These are phyloP conservation scores for Belgica antarctica DNA, from an alignment of 2,888 invertebrate species.

Conservation along the genomic window DNA sequence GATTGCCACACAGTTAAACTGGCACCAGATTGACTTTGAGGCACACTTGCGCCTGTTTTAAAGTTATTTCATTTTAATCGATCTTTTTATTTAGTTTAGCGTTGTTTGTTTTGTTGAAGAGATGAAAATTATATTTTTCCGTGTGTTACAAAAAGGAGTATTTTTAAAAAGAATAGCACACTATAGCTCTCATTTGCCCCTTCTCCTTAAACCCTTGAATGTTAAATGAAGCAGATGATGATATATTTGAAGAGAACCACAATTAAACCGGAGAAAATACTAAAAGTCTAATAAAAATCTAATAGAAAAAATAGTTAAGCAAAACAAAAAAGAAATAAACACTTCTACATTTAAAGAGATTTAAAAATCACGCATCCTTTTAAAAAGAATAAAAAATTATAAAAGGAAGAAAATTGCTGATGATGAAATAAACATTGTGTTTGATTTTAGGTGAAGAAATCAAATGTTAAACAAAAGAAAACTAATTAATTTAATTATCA, in stretches of 20 bases:
- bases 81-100: conserved; percentile 14
- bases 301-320: conserved; percentile 8
- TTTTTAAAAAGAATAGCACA: conserved; percentile 1
- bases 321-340: background rate
- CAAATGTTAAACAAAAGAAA: no score
- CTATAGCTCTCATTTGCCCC: no score
- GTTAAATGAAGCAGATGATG: background rate
- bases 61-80: conserved; percentile 18
- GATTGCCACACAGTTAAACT: no score
- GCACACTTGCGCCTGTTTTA: no score
- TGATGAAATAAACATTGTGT: background rate
- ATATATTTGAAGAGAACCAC: background rate
- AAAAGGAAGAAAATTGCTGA: background rate
- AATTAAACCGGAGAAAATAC: conserved; percentile 1
- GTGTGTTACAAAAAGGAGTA: background rate
- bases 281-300: background rate
- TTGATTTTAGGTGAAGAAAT: background rate
- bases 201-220: background rate
- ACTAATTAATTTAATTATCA: conserved; percentile 9
- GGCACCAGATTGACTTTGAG: no score
- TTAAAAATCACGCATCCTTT: conserved; percentile 11
- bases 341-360: conserved; percentile 3
- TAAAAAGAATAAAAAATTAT: background rate
- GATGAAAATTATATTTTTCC: conserved; percentile 7
- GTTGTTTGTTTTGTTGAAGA: conserved; percentile 9